Base-by-base conservation (phyloP, 1,140 invertebrate genomes). In the Cotesia typhae region DNA sequence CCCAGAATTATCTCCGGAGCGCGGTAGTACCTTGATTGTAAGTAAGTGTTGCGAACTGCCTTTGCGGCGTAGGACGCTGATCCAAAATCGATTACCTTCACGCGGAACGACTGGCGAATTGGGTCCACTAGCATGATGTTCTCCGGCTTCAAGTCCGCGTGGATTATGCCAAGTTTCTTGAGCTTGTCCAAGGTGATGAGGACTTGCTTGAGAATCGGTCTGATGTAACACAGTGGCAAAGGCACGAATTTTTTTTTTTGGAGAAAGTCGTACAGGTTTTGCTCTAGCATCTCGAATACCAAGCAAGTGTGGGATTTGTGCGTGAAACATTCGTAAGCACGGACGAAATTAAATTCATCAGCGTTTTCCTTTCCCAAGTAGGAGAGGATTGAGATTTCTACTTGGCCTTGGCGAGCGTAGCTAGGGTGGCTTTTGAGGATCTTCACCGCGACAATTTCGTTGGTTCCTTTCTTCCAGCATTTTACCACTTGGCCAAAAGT, bases 101-200 rank as follows among this genome's bases (percentile, higher is more conserved):
- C 95, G 80, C 97, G 90, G 86, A 98, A 99, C 0, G 98, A 98
- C 83, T 99, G 97, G 74, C 97, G 92, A 36, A 94, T 92, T 38
- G 98, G 98, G 88, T 99, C 98, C 67, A 99, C 97, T 80, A 99
- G 88, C 98, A 99, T 99, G 80, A 99, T 99, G 87, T 99, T 99
- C 88, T 99, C 98, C 6, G 98, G 98, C 88, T 99, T 99, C 75
- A 99, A 89, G 88, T 99, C 98, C 67, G 98, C 98, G 89, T 99
- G 98, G 84, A 99, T 99, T 78, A 99, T 89, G 72, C 98, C 98
- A 80, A 99, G 90, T 94, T 99, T 96, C 91, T 98, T 98, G 5
- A 99, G 90, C 88, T 99, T 99, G 53, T 98, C 91, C 83, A 99
- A 91, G 75, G 98, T 98, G 12, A 98, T 99, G 77, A 99, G 89